Evolutionary conservation across 2,113 vertebrate genomes (phyloP).

Genomic region (Tonatia bakeri): DNA sequence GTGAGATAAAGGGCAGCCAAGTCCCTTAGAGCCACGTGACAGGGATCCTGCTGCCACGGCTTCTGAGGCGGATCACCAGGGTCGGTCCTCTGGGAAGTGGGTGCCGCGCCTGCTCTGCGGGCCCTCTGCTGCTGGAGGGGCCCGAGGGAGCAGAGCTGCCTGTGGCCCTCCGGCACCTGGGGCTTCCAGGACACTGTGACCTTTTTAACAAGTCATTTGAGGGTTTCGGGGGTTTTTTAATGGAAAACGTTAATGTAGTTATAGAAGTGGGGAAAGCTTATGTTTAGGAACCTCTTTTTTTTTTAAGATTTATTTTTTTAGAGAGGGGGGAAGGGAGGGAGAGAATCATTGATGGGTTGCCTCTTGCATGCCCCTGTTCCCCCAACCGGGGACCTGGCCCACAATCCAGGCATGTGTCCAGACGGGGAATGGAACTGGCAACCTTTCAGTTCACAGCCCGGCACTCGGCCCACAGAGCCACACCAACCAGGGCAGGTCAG

Average conservation of each 20-base stretch:
- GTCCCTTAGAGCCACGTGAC: not conserved
- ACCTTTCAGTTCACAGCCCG: too few species aligned
- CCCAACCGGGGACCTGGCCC: too few species aligned
- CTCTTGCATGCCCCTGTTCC: too few species aligned
- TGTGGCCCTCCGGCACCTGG: not conserved
- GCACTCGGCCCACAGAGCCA: too few species aligned
- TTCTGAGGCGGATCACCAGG: not conserved
- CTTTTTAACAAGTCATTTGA: not conserved
- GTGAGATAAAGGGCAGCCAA: not conserved
- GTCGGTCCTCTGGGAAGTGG: not conserved
- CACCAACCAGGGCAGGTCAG: too few species aligned
- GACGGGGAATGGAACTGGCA: too few species aligned
- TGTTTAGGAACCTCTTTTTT: not conserved
- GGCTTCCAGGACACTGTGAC: accelerated
- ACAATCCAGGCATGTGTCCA: too few species aligned
- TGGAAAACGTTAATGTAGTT: not conserved
- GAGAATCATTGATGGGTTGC: too few species aligned
- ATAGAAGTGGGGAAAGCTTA: not conserved
- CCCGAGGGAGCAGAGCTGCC: not conserved
- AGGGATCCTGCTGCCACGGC: not conserved
- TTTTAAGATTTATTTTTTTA: too few species aligned
- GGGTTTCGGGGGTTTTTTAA: not conserved
- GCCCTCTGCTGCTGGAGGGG: not conserved
- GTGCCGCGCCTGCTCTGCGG: not conserved
- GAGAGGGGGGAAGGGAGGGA: too few species aligned